A percentile compares a stretch with the other conserved stretches of the same genome.
Conservation (phyloP, 2,113 vertebrate genomes). For the Pseudorhombus dupliciocellatus region DNA sequence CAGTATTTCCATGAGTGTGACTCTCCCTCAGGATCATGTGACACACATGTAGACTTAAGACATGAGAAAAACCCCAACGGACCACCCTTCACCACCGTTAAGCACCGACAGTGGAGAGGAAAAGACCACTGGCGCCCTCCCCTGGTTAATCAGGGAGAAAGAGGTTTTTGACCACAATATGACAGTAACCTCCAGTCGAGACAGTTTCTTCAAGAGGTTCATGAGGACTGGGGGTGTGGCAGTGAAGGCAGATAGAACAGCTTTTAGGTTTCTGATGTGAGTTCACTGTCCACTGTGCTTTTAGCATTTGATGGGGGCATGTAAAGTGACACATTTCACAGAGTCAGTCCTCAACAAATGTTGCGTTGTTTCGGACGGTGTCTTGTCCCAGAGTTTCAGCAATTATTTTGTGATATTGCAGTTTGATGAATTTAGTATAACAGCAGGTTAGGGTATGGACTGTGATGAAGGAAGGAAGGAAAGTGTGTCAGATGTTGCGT, state of each 20-base stretch:
- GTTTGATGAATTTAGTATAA: too few relatives aligned
- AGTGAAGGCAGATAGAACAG: background rate
- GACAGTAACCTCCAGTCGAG: background rate
- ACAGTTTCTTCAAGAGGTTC: background rate
- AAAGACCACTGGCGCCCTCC: slow-evolving; percentile 69
- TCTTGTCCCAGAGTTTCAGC: too few relatives aligned
- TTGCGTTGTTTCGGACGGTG: too few relatives aligned
- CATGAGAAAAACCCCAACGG: background rate
- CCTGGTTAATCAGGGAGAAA: slow-evolving; percentile 36
- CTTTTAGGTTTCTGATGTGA: background rate
- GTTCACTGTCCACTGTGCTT: background rate
- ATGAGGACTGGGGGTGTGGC: background rate
- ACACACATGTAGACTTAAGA: slow-evolving; percentile 14
- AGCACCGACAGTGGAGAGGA: background rate
- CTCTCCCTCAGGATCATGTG: slow-evolving; percentile 3
- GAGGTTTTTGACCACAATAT: background rate
- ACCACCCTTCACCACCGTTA: slow-evolving; percentile 3
- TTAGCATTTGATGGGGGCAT: background rate
- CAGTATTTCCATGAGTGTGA: slow-evolving; percentile 14
- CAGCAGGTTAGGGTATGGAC: too few relatives aligned
- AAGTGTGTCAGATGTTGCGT: too few relatives aligned
- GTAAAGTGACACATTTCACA: background rate
- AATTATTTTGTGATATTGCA: too few relatives aligned
- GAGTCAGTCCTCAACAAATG: too few relatives aligned
- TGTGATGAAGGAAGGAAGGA: too few relatives aligned